Evolutionary conservation across 2,888 invertebrate species (phyloP).

Genomic region (Sphaeridia pumilis): DNA sequence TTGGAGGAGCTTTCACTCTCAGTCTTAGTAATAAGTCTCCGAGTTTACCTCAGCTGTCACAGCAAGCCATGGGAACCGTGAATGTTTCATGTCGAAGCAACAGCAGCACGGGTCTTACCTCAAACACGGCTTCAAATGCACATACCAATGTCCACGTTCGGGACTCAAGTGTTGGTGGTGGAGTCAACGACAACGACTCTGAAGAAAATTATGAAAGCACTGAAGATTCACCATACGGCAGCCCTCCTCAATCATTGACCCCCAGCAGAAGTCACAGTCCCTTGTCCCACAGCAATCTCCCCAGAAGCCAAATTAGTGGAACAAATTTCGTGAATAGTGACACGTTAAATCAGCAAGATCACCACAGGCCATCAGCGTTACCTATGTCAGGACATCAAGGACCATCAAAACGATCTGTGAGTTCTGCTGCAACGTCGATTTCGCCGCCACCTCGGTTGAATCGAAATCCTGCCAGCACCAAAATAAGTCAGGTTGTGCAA

Average conservation of each 20-base stretch:
- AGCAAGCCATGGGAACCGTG: conserved; percentile 11
- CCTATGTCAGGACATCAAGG: neutral
- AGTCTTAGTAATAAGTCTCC: neutral
- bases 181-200: conserved; percentile 28
- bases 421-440: conserved; percentile 11
- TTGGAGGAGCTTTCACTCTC: neutral
- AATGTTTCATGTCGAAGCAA: too few relatives aligned
- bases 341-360: neutral
- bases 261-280: conserved; percentile 59
- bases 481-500: conserved; percentile 15
- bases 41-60: neutral
- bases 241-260: conserved; percentile 50
- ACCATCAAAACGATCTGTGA: conserved; percentile 5
- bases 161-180: conserved; percentile 28
- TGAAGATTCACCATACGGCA: conserved; percentile 48
- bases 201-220: conserved; percentile 46
- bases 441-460: conserved; percentile 14
- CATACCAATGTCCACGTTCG: too few relatives aligned
- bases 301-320: too few relatives aligned
- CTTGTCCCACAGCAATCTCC: too few relatives aligned
- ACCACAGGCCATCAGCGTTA: neutral
- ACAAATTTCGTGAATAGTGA: conserved; percentile 3
- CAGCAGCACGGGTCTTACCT: too few relatives aligned
- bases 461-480: conserved; percentile 5
- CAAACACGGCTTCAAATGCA: too few relatives aligned